A percentile compares a stretch with the other conserved stretches of the same genome.
phyloP scores from a whole-genome alignment of 2,113 vertebrate genomes.

The Odocoileus hemionus region DNA sequence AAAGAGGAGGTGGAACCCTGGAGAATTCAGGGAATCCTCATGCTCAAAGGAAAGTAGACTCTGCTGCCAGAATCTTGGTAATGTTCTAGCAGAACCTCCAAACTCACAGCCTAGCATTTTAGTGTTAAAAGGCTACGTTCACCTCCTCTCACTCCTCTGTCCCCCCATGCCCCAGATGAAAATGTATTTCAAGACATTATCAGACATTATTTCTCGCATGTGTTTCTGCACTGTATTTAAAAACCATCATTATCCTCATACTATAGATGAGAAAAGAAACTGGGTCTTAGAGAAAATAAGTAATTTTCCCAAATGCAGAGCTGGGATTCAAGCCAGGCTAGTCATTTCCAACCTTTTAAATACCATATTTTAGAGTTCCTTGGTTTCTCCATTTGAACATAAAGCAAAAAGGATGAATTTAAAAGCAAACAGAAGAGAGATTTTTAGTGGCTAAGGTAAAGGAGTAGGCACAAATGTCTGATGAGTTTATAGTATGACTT shows the following conservation, averaged over 20 bases:
- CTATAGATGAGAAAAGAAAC: neutral
- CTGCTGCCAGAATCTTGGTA: neutral
- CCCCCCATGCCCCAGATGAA: neutral
- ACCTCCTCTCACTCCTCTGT: neutral
- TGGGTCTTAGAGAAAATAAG: neutral
- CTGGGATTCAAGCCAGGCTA: neutral
- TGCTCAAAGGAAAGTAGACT: neutral
- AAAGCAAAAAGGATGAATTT: neutral
- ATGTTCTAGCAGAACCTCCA: neutral
- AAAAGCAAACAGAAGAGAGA: neutral
- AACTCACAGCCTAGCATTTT: neutral
- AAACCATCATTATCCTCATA: neutral
- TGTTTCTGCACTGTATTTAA: neutral
- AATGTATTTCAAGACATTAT: neutral
- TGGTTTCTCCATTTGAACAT: neutral
- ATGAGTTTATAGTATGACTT: neutral
- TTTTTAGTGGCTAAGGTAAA: neutral
- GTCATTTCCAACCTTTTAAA: neutral
- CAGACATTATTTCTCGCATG: neutral
- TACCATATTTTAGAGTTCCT: neutral
- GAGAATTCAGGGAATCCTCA: neutral
- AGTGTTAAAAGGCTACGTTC: neutral
- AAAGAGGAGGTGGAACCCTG: neutral
- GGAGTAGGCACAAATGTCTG: neutral
- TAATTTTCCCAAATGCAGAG: neutral